Conservation (phyloP, 1,140 invertebrate species). For the Drosophila biarmipes region DNA sequence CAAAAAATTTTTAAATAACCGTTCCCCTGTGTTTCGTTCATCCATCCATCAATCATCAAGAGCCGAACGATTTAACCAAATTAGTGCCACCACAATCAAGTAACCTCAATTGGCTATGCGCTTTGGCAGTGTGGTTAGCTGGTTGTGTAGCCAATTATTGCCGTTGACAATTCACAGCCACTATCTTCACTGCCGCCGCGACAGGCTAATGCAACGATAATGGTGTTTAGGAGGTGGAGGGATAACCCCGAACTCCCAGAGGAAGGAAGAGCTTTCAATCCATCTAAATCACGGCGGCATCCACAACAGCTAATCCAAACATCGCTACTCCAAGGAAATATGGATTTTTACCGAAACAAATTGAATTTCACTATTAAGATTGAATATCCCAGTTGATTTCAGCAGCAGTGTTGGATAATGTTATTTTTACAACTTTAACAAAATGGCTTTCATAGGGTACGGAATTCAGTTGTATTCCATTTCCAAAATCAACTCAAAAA, state of each 20-base stretch:
- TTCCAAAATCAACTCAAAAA: too few relatives aligned
- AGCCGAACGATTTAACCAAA: conserved; percentile 18
- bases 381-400: too few relatives aligned
- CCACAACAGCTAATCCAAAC: background rate
- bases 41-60: conserved; percentile 3
- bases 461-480: too few relatives aligned
- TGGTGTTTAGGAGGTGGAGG: background rate
- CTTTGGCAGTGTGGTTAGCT: conserved; percentile 99
- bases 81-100: conserved; percentile 26
- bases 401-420: too few relatives aligned
- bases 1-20: conserved; percentile 13
- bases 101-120: conserved; percentile 85
- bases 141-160: conserved; percentile 91
- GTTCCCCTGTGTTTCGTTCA: background rate
- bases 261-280: background rate
- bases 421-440: too few relatives aligned
- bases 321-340: background rate
- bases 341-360: too few relatives aligned
- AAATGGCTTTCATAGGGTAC: too few relatives aligned
- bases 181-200: conserved; percentile 96
- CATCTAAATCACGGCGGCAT: background rate
- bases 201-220: conserved; percentile 82
- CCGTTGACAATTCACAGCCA: conserved; percentile 91
- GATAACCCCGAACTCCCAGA: background rate
- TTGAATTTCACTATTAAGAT: too few relatives aligned